Evolutionary conservation across 2,113 vertebrate genomes (phyloP), one percentile per base, ranked within the genome.

Genomic region (Cheilinus undulatus): DNA sequence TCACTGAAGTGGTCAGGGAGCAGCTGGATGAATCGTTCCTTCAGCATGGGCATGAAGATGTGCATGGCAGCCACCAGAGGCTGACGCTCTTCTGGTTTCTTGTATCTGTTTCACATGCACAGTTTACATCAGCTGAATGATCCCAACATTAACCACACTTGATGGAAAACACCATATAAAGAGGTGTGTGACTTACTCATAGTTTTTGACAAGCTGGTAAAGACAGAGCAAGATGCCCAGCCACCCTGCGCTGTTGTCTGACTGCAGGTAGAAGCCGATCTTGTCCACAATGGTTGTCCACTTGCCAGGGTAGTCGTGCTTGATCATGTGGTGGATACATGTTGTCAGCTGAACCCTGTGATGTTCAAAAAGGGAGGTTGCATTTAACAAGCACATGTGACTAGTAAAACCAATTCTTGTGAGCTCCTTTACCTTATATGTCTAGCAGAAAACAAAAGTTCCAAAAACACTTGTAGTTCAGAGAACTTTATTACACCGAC

Each of bases 201-300:
- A 99, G 92, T 98, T 99, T 92, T 99, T 99, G 82, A 99, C 98
- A 54, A 99, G 95, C 80, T 99, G 98, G 93, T 99, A 98, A 78
- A 99, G 96, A 81, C 98, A 99, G 63, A 99, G 96, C 82, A 99
- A 94, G 88, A 99, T 98, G 83, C 98, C 98, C 86, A 99, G 94
- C 97, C 97, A 99, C 64, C 93, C 96, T 76, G 90, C 95, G 73
- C 96, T 97, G 92, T 97, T 98, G 86, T 99, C 97, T 49, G 97
- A 97, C 92, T 98, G 97, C 84, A 99, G 95, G 88, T 99, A 99
- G 91, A 95, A 98, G 63, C 96, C 96, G 60, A 99, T 99, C 93
- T 99, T 99, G 91, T 99, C 98, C 80, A 99, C 97, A 32, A 99
- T 97, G 68, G 96, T 92, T 36, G 97, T 99, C 98, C 98, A 99